A percentile compares a stretch with the other conserved stretches of the same genome.
Conservation (phyloP, 2,888 invertebrate genomes). For the Romanomermis culicivorax region DNA sequence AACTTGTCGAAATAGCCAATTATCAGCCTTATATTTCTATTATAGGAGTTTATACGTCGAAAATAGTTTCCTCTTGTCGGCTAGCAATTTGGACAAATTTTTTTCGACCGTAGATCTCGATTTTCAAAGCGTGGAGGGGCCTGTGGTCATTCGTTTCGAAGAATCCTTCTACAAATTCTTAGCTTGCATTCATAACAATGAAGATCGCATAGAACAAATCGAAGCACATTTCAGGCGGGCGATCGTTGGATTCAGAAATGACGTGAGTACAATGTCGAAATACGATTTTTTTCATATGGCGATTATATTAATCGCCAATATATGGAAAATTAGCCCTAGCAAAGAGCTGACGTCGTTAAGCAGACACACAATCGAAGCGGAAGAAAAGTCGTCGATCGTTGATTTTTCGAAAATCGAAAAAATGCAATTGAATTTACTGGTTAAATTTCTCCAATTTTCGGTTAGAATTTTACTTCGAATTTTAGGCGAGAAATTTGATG, state of each 20-base stretch:
- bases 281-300: background rate
- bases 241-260: background rate
- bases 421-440: background rate
- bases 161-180: background rate
- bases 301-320: background rate
- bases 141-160: too few relatives aligned
- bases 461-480: background rate
- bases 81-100: slow-evolving; percentile 7
- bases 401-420: background rate
- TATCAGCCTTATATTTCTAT: slow-evolving; percentile 9
- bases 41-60: slow-evolving; percentile 4
- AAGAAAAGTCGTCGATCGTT: background rate
- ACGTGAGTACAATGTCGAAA: too few relatives aligned
- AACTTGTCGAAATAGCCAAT: slow-evolving; percentile 1
- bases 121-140: too few relatives aligned
- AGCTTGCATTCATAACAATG: background rate
- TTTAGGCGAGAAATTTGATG: background rate
- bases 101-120: background rate
- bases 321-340: background rate
- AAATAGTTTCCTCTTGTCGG: slow-evolving; percentile 5
- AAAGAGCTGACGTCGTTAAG: background rate
- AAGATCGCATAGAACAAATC: background rate
- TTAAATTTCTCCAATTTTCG: background rate
- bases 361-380: background rate
- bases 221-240: background rate